Percentiles rank a stretch among this genome's conserved stretches.
Evolutionary conservation across 2,888 invertebrate species (phyloP).

Genomic region (Eristalis tenax): DNA sequence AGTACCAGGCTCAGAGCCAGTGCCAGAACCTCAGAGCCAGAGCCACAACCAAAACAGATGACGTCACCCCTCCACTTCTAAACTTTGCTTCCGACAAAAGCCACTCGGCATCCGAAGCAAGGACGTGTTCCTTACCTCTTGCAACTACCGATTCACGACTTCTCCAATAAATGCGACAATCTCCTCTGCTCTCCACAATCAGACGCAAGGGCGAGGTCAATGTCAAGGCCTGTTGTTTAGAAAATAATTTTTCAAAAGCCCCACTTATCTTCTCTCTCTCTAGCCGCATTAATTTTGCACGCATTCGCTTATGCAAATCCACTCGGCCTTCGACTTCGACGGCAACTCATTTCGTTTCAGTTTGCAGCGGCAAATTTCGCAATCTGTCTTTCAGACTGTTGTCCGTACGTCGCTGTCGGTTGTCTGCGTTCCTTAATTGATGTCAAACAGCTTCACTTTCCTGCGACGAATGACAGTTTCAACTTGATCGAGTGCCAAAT

Average conservation of each 20-base stretch:
- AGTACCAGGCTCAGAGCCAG: too few species aligned
- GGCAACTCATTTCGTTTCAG: background rate
- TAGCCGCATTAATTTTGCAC: constrained; percentile 10
- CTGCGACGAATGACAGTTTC: background rate
- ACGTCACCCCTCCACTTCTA: too few species aligned
- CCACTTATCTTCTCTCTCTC: background rate
- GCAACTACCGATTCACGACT: too few species aligned
- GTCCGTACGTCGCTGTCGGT: background rate
- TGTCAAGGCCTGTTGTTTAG: constrained; percentile 27
- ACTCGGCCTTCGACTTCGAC: constrained; percentile 20
- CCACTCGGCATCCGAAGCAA: too few species aligned
- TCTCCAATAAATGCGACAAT: background rate
- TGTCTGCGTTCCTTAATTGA: constrained; percentile 28
- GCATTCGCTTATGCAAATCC: constrained; percentile 38
- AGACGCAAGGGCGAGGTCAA: constrained; percentile 27
- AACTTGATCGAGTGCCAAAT: constrained; percentile 30
- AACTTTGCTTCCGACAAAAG: too few species aligned
- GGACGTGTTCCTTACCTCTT: too few species aligned
- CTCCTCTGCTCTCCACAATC: background rate
- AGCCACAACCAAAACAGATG: too few species aligned
- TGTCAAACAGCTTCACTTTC: constrained; percentile 25
- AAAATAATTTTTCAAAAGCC: background rate
- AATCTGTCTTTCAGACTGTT: constrained; percentile 21
- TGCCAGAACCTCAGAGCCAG: too few species aligned
- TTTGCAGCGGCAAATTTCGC: background rate